Base-by-base conservation (phyloP, 2,888 invertebrate genomes). In the Deilephila porcellus region DNA sequence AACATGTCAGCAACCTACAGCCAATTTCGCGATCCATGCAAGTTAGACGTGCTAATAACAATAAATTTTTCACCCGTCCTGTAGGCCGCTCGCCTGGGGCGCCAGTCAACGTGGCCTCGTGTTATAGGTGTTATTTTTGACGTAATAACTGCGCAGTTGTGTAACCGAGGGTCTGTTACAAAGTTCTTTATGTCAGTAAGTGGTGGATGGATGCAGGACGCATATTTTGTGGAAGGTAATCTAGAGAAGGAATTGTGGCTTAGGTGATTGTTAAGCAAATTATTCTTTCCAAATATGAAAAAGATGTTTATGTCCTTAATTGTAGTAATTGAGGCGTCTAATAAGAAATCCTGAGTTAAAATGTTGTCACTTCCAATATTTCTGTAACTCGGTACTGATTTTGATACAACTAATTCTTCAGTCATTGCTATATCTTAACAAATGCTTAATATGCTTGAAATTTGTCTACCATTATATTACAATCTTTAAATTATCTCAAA, bases 51-150 rank as follows among this genome's bases (percentile, higher is more conserved):
- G 76, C 78, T 80, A 79, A 81, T 81, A 80, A 81, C 79, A 75
- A 80, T 81, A 78, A 78, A 80, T 77, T 75, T 77, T 80, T 77
- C 77, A 77, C 81, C 76, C 88, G 83, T 1, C 80, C 87, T 86
- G 82, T 88, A 84, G 76, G 73, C 56, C 80, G 77, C 76, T 75
- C 76, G 77, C 86, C 88, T 77, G 85, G 78, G 82, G 89, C 83
- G 83, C 78, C 76, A 83, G 83, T 86, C 84, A 83, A 77, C 85
- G 83, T 81, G 77, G 81, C 80, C 73, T 78, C 73, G 78, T 74
- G 76, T 78, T 77, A 81, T 80, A 87, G 85, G 89, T 86, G 88
- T 85, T 89, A 86, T 88, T 86, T 85, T 87, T 82, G 85, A 86
- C 80, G 83, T 88, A 81, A 83, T 84, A 85, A 81, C 81, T 78